Evolutionary conservation across 2,888 invertebrate genomes (phyloP).

Genomic region (Cosmopolites sordidus): DNA sequence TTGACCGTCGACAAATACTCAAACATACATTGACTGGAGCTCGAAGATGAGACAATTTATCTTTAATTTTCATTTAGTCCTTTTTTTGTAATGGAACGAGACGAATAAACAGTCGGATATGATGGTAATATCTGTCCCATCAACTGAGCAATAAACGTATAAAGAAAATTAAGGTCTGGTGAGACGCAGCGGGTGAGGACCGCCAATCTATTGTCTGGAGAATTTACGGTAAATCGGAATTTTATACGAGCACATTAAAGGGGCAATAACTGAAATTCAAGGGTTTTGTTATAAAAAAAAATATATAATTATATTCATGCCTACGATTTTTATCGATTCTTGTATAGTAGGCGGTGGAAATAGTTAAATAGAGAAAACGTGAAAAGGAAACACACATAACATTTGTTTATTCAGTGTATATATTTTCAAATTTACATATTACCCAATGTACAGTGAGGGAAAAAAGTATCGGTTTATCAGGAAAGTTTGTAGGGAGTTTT

Average conservation of each 20-base stretch:
- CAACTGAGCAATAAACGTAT: conserved; percentile 36
- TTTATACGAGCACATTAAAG: conserved; percentile 31
- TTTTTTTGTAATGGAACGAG: conserved; percentile 2
- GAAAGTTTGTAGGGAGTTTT: too few species aligned
- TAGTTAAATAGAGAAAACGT: neutral
- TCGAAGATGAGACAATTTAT: neutral
- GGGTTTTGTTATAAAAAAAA: neutral
- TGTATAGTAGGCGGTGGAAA: neutral
- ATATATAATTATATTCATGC: neutral
- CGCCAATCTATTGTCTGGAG: conserved; percentile 35
- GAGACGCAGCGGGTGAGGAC: conserved; percentile 33
- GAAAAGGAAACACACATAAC: too few species aligned
- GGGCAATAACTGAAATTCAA: conserved; percentile 21
- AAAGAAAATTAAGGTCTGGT: conserved; percentile 37
- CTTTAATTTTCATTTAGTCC: conserved; percentile 8
- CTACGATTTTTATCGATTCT: neutral
- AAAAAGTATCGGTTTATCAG: too few species aligned
- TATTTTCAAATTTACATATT: too few species aligned
- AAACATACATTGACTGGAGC: too few species aligned
- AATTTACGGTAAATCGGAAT: conserved; percentile 36
- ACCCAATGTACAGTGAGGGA: too few species aligned
- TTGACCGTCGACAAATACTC: too few species aligned
- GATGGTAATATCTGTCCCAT: conserved; percentile 38
- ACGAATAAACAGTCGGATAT: conserved; percentile 35
- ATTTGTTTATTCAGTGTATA: too few species aligned